Evolutionary conservation across 2,797 vertebrate species (phyloP), one percentile per base, ranked within the genome.

Genomic region (Saxicola maurus): DNA sequence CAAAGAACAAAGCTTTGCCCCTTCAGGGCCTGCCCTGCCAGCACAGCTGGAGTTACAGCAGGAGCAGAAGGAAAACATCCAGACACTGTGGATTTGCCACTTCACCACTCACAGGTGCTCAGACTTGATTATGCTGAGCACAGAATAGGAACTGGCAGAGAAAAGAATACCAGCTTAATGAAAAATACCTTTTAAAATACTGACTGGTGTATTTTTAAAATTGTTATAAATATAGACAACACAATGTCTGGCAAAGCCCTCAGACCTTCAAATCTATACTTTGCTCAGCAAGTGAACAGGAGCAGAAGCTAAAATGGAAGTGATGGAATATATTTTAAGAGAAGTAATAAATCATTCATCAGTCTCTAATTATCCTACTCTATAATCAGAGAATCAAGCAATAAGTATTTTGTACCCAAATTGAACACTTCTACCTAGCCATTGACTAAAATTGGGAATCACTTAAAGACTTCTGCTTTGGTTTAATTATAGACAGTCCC

Each of bases 261-360:
- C 49, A 73, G 48, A 78, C 51, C 51, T 86, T 81, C 77, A 52
- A 30, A 53, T 72, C 82, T 94, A 90, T 82, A 88, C 48, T 88
- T 93, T 92, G 85, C 76, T 90, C 76, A 91, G 81, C 52, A 64
- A 92, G 64, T 3, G 35, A 90, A 46, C 38, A 62, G 72, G 53
- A 91, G 82, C 30, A 89, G 64, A 90, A 87, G 57, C 45, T 86
- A 37, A 87, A 92, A 62, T 68, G 57, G 87, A 92, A 82, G 48
- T 45, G 51, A 55, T 43, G 31, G 46, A 61, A 84, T 89, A 43
- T 80, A 87, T 93, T 95, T 79, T 95, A 92, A 91, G 62, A 87
- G 66, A 91, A 78, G 74, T 91, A 86, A 95, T 95, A 95, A 94
- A 95, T 91, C 88, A 95, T 92, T 94, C 90, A 95, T 95, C 89